These are phyloP conservation scores for Gnathonemus longibarbis DNA, from an alignment of 2,113 vertebrate species.

Conservation along the genomic window DNA sequence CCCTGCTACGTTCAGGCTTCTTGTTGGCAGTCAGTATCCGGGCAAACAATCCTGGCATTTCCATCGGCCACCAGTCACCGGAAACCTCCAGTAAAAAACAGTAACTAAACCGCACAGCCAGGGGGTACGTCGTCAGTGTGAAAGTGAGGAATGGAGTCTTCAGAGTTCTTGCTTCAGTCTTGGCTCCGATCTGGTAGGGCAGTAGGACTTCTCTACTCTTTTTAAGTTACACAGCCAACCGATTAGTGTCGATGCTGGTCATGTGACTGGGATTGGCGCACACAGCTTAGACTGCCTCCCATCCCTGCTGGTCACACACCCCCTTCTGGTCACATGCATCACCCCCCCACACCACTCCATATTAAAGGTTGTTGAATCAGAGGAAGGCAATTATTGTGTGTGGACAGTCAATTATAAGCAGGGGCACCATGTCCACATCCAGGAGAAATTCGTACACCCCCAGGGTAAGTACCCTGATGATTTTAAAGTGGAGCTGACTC, in stretches of 20 bases:
- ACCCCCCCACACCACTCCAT: neutral
- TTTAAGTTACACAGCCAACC: neutral
- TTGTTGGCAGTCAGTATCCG: neutral
- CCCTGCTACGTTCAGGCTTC: neutral
- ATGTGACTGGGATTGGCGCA: neutral
- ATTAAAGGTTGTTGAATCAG: neutral
- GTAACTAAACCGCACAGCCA: neutral
- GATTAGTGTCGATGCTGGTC: neutral
- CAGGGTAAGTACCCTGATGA: constrained; percentile 66
- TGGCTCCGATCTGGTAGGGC: neutral
- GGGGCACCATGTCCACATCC: constrained; percentile 77
- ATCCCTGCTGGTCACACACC: neutral
- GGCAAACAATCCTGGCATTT: neutral
- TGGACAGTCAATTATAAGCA: constrained; percentile 13
- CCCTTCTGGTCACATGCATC: neutral
- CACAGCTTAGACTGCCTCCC: neutral
- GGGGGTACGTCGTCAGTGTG: neutral
- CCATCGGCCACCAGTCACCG: neutral
- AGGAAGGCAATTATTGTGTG: constrained; percentile 21
- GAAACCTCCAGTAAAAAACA: neutral
- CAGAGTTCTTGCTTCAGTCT: neutral
- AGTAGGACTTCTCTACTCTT: neutral
- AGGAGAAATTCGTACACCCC: constrained; percentile 69
- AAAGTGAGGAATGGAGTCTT: neutral
- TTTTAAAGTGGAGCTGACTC: neutral